Evolutionary conservation across 2,888 invertebrate genomes (phyloP), one percentile per base, ranked within the genome.

Genomic region (Rugalucina vietnamica): DNA sequence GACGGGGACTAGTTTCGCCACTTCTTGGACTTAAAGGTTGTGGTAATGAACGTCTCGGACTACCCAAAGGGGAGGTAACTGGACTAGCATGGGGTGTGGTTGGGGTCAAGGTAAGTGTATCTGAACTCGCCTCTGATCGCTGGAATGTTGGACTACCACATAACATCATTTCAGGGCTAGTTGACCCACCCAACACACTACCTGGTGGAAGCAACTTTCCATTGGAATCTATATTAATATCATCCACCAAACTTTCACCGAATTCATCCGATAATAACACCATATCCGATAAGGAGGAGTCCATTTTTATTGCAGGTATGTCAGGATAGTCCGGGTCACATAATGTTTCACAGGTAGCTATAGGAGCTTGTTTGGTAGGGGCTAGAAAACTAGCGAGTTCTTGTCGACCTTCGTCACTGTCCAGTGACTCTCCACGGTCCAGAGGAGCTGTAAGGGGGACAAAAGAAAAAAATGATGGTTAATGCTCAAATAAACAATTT

Each of bases 321-420:
- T 89, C 90, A 29, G 84, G 81, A 18, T 74, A 75, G 36, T 91
- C 91, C 0, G 88, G 87, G 34, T 94, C 94, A 73, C 92, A 91
- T 24, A 95, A 89, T 1, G 94, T 94, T 81, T 95, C 95, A 83
- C 94, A 94, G 0, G 94, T 94, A 0, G 95, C 95, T 5, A 95
- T 94, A n/a, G 95, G 95, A 32, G 95, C 95, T 57, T 94, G 90
- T 79, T 93, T 94, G 10, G 93, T 91, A 14, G 93, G 90, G 29
- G 81, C 84, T 60, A 92, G 81, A 79, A 88, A 93, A 72, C 85
- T 86, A 37, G 86, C 87, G 49, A 92, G 83, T 70, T 92, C 92
- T 37, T 85, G 81, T 32, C 87, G 86, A 39, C 87, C 88, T 21
- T 89, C 88, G 81, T 90, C 90, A 82, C 92, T 92, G 72, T 92